Base-by-base conservation (phyloP, 2,888 invertebrate species). In the Aleiodes testaceus region DNA sequence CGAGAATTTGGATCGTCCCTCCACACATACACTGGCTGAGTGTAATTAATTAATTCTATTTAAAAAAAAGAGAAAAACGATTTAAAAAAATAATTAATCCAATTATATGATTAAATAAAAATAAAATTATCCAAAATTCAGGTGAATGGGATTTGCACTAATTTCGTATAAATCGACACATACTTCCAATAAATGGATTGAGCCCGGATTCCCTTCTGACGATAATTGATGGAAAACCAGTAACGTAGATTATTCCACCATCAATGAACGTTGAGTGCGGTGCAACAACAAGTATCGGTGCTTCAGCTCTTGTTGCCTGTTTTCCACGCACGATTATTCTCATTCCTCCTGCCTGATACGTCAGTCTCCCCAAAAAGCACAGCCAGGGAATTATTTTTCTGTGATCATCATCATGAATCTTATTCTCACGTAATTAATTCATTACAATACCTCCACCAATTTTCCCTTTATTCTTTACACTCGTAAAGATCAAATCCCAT, bases 11-110 rank as follows among this genome's bases (percentile, higher is more conserved):
- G 95, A 89, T 97, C 97, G 82, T 97, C 97, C 67, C 98, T 89
- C 91, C 94, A 94, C 47, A 98, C 98, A 85, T 97, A 97, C 59
- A 98, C 95, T 0, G 98, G 97, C 87, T 98, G 98, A 0, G 97
- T 96, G 88, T 95, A 97, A 88, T 95, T 95, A 77, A 97, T 96
- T 64, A 98, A 89, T 85, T 95, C 97, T 95, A 73, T 3, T 63
- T 63, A 26, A 44, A 16, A 53, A 47, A 22, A 63, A 64, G 3
- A 14, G 36, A 66, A 6, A 50, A 26, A 59, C 5, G 47, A 63
- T 66, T 65, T 53, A 45, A 22, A 61, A 47, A 9, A 30, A 14
- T 45, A n/a, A n/a, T 14, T 3, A 5, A 26, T 26, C 5, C 26
- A 52, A 16, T 16, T 0, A 18, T 49, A 18, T 20, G 9, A 7